Percentiles rank a stretch among this genome's conserved stretches.
These are phyloP conservation scores for Morpho helenor DNA, from an alignment of 2,888 invertebrate species.

Conservation along the genomic window DNA sequence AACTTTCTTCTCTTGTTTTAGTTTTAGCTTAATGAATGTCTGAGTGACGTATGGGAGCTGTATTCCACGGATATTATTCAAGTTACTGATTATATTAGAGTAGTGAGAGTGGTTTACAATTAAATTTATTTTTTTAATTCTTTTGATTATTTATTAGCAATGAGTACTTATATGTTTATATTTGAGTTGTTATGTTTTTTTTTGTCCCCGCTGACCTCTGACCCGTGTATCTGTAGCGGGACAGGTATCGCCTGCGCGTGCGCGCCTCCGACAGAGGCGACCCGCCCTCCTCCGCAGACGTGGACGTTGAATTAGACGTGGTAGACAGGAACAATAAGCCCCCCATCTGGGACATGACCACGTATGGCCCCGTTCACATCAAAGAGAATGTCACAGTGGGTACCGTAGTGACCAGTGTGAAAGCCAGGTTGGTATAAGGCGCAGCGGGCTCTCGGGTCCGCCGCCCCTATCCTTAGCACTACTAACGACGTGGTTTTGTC, in stretches of 20 bases:
- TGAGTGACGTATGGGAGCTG: conserved; percentile 53
- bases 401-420: conserved; percentile 98
- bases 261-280: conserved; percentile 97
- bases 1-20: conserved; percentile 59
- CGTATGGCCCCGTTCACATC: conserved; percentile 98
- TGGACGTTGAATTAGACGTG: conserved; percentile 98
- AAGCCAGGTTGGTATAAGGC: conserved; percentile 96
- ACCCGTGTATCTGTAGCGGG: conserved; percentile 93
- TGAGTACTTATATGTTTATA: conserved; percentile 74
- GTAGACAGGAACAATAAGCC: conserved; percentile 99
- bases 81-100: conserved; percentile 38
- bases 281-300: conserved; percentile 95
- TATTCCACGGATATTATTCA: conserved; percentile 29
- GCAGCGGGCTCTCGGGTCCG: conserved; percentile 73
- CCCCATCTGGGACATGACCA: conserved; percentile 96
- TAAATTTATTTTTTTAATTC: conserved; percentile 54
- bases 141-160: conserved; percentile 71
- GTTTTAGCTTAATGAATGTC: conserved; percentile 70
- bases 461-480: conserved; percentile 78
- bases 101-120: conserved; percentile 58
- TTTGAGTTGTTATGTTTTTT: conserved; percentile 80
- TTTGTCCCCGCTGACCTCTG: conserved; percentile 84
- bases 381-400: conserved; percentile 99
- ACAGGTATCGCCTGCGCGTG: conserved; percentile 97
- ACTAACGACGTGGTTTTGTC: conserved; percentile 84